Percentiles rank a stretch among this genome's conserved stretches.
phyloP scores from a whole-genome alignment of 2,797 vertebrate species.

The Lutjanus campechanus region DNA sequence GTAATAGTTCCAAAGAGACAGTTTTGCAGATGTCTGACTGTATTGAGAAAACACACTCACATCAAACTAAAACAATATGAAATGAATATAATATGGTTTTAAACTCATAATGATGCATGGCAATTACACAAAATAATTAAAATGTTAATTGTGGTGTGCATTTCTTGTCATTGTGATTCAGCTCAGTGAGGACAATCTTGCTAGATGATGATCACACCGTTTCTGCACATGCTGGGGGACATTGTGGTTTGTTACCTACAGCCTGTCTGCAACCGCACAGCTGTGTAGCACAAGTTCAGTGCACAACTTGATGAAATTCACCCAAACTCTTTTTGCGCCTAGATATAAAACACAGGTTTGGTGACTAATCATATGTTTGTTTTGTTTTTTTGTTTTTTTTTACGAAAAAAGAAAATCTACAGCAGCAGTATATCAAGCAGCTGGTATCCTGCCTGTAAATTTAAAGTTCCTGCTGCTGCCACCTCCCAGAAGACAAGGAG shows the following conservation, averaged over 20 bases:
- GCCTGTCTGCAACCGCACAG: conserved; percentile 9
- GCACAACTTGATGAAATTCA: conserved; percentile 14
- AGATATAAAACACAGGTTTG: conserved; percentile 25
- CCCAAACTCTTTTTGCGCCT: conserved; percentile 15
- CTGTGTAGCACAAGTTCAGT: conserved; percentile 42
- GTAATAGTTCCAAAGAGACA: conserved; percentile 26
- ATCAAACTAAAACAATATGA: conserved; percentile 31
- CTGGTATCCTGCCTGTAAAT: conserved; percentile 9
- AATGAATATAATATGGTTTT: conserved; percentile 19
- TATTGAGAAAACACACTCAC: not conserved
- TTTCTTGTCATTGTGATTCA: conserved; percentile 23
- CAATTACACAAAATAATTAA: conserved; percentile 28
- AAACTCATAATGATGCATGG: conserved; percentile 37
- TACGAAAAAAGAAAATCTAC: conserved; percentile 1
- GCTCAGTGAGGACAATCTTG: conserved; percentile 24
- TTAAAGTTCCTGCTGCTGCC: conserved; percentile 18
- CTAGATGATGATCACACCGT: conserved; percentile 24
- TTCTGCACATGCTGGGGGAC: conserved; percentile 22
- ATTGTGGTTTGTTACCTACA: conserved; percentile 36
- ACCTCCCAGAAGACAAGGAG: conserved; percentile 23
- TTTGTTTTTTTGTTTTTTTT: not conserved
- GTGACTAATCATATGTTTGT: conserved; percentile 1
- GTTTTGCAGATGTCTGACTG: conserved; percentile 11
- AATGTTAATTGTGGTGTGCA: conserved; percentile 15
- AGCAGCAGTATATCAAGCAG: not conserved